These are phyloP conservation scores for Eristalinus sepulchralis DNA, from an alignment of 2,888 invertebrate species.

Conservation along the genomic window DNA sequence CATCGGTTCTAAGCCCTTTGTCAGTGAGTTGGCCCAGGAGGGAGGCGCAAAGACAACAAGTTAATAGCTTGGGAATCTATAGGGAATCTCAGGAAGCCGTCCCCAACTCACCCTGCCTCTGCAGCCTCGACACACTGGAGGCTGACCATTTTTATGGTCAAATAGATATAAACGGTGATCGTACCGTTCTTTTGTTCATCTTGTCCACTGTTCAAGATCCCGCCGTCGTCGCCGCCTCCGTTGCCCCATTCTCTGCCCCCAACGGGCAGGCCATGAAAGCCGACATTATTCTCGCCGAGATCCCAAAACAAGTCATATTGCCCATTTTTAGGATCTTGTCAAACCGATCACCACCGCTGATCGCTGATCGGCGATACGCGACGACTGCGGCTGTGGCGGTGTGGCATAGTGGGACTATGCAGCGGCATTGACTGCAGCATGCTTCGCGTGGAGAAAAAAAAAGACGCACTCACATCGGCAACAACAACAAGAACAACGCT, in stretches of 20 bases:
- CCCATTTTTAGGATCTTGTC: slow-evolving; percentile 75
- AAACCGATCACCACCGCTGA: slow-evolving; percentile 60
- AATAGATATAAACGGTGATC: slow-evolving; percentile 66
- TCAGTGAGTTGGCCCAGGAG: background rate
- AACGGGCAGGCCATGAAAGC: background rate
- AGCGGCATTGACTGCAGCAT: slow-evolving; percentile 25
- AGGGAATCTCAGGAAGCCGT: slow-evolving; percentile 42
- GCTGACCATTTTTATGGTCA: slow-evolving; percentile 57
- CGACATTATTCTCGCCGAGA: slow-evolving; percentile 71
- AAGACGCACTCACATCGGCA: background rate
- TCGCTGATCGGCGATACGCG: slow-evolving; percentile 20
- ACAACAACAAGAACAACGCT: background rate
- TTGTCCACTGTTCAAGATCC: background rate
- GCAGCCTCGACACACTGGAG: background rate
- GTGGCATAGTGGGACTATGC: slow-evolving; percentile 15
- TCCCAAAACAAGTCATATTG: slow-evolving; percentile 75
- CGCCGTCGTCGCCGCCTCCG: background rate
- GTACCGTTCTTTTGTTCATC: slow-evolving; percentile 34
- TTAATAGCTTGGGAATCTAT: slow-evolving; percentile 68
- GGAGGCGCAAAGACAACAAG: slow-evolving; percentile 48
- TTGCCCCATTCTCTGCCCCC: background rate
- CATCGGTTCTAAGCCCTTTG: slow-evolving; percentile 15
- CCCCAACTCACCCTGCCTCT: background rate
- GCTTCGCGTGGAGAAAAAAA: slow-evolving; percentile 20
- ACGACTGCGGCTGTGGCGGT: background rate